Percentiles rank a stretch among this genome's conserved stretches.
phyloP scores from a whole-genome alignment of 2,797 vertebrate species.

The Chelon labrosus region DNA sequence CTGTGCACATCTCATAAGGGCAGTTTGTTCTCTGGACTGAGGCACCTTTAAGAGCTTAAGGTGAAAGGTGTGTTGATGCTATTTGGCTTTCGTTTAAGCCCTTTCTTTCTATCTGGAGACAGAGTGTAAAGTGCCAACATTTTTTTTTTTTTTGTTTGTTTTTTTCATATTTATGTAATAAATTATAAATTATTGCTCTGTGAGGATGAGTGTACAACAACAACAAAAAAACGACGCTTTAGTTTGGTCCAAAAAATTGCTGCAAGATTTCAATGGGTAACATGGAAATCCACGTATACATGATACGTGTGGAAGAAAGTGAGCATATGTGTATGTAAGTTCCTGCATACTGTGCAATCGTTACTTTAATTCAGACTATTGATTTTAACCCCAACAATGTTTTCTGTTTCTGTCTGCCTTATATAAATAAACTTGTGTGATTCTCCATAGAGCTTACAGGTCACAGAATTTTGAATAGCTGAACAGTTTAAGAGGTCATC shows the following conservation, averaged over 20 bases:
- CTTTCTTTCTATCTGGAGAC: constrained; percentile 1
- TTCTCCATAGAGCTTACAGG: constrained; percentile 30
- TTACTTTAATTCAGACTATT: constrained; percentile 20
- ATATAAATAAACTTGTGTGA: constrained; percentile 36
- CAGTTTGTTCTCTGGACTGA: constrained; percentile 52
- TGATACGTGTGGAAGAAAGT: background rate
- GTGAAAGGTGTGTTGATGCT: constrained; percentile 29
- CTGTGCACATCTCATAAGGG: constrained; percentile 25
- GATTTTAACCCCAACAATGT: constrained; percentile 22
- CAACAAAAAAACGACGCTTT: background rate
- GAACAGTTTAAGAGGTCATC: constrained; percentile 60
- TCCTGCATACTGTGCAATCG: too few relatives aligned
- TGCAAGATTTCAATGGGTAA: background rate
- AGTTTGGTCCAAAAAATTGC: too few relatives aligned
- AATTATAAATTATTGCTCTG: too few relatives aligned
- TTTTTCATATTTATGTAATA: background rate
- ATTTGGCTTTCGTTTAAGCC: constrained; percentile 6
- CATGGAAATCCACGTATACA: background rate
- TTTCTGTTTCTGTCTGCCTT: constrained; percentile 14
- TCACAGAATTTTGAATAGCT: constrained; percentile 46
- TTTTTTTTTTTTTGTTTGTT: constrained; percentile 48
- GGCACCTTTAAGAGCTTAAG: constrained; percentile 28
- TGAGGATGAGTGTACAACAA: background rate
- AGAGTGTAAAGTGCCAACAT: constrained; percentile 1
- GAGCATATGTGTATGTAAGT: background rate